phyloP scores from a whole-genome alignment of 2,888 invertebrate genomes.

The Rosalia funebris region DNA sequence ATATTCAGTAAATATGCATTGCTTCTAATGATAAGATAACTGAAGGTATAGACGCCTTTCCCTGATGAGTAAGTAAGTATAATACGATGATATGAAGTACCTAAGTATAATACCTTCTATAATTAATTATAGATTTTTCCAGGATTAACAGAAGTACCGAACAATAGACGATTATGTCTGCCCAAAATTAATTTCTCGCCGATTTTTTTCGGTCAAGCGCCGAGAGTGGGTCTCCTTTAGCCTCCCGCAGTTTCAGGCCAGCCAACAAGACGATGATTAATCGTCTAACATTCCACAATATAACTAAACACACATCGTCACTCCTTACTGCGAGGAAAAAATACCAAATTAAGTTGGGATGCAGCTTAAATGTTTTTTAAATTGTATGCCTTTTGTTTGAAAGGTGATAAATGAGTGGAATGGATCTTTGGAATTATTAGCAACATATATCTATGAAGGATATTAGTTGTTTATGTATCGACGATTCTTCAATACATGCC shows the following conservation, averaged over 20 bases:
- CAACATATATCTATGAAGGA: too few relatives aligned
- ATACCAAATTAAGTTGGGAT: conserved; percentile 28
- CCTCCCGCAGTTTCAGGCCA: conserved; percentile 46
- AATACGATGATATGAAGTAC: too few relatives aligned
- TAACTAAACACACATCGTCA: conserved; percentile 54
- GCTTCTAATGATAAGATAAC: too few relatives aligned
- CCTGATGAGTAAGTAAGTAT: too few relatives aligned
- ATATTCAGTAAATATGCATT: too few relatives aligned
- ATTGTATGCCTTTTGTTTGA: conserved; percentile 19
- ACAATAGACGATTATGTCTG: conserved; percentile 1
- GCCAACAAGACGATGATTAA: conserved; percentile 59
- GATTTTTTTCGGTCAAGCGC: conserved; percentile 17
- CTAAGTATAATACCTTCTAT: too few relatives aligned
- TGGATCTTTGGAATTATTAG: too few relatives aligned
- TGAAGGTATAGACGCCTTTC: too few relatives aligned
- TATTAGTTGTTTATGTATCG: too few relatives aligned
- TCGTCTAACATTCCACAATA: conserved; percentile 55
- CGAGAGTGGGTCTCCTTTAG: conserved; percentile 17
- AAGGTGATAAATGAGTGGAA: conserved; percentile 24
- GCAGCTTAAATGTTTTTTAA: conserved; percentile 23
- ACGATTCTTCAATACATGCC: too few relatives aligned
- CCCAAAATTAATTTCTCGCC: conserved; percentile 9
- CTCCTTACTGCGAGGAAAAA: conserved; percentile 41
- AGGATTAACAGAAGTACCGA: too few relatives aligned
- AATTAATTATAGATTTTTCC: too few relatives aligned